phyloP scores from a whole-genome alignment of 2,888 invertebrate genomes.

The Cryptocephalus primarius region DNA sequence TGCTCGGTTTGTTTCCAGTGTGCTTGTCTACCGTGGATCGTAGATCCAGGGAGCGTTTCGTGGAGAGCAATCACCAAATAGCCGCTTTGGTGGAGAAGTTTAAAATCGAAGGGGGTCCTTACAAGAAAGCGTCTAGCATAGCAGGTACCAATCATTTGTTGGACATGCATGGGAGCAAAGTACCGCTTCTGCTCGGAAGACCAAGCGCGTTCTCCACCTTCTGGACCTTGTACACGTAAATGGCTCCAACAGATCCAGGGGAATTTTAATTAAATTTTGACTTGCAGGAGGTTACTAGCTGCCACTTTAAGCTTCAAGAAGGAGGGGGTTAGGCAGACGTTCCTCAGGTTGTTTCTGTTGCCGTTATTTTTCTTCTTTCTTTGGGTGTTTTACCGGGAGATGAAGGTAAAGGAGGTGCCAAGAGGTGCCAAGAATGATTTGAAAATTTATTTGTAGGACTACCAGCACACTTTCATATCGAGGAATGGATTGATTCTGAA shows the following conservation, averaged over 20 bases:
- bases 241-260: neutral
- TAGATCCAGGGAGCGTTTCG: conserved; percentile 78
- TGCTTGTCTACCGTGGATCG: conserved; percentile 68
- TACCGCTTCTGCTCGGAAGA: conserved; percentile 64
- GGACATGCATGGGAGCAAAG: conserved; percentile 48
- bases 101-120: conserved; percentile 70
- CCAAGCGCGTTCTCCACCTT: conserved; percentile 58
- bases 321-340: conserved; percentile 64
- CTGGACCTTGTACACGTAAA: conserved; percentile 57
- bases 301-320: conserved; percentile 70
- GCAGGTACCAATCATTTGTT: conserved; percentile 44
- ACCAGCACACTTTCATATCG: conserved; percentile 58
- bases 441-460: conserved; percentile 37
- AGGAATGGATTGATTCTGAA: conserved; percentile 62
- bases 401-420: conserved; percentile 39
- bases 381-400: conserved; percentile 66
- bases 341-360: conserved; percentile 60
- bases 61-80: conserved; percentile 90
- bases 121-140: conserved; percentile 49
- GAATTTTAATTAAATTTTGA: too few relatives aligned
- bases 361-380: conserved; percentile 68
- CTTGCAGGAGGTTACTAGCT: conserved; percentile 57
- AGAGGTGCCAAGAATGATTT: neutral
- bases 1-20: conserved; percentile 40
- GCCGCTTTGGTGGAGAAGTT: conserved; percentile 85